Percentiles rank a stretch among this genome's conserved stretches.
Evolutionary conservation across 2,888 invertebrate genomes (phyloP).

Genomic region (Aphidius colemani): DNA sequence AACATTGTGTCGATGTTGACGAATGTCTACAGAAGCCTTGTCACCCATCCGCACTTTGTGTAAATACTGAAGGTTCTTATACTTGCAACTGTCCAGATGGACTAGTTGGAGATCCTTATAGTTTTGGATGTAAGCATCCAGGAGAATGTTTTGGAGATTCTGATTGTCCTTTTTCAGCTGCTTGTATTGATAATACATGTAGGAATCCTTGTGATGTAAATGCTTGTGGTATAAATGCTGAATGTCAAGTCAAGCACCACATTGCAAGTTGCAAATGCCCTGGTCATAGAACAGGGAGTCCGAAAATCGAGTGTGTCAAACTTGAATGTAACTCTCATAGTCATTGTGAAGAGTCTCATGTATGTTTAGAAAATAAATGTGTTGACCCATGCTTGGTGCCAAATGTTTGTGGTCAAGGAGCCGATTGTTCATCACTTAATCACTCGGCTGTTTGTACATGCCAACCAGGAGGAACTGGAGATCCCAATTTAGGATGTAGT

Average conservation of each 20-base stretch:
- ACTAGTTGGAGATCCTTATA: conserved; percentile 76
- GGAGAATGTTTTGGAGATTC: conserved; percentile 80
- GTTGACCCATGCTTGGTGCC: conserved; percentile 79
- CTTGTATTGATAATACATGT: conserved; percentile 76
- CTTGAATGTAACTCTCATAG: conserved; percentile 79
- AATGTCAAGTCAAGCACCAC: conserved; percentile 74
- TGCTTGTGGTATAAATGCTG: conserved; percentile 76
- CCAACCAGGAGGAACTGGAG: conserved; percentile 81
- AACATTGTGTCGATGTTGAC: conserved; percentile 77
- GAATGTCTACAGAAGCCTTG: conserved; percentile 82
- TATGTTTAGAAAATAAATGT: conserved; percentile 81
- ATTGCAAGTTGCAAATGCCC: conserved; percentile 77
- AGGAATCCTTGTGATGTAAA: conserved; percentile 75
- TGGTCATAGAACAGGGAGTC: conserved; percentile 75
- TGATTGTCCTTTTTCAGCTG: conserved; percentile 79
- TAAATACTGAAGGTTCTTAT: conserved; percentile 79
- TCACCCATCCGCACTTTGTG: conserved; percentile 76
- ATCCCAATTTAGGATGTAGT: conserved; percentile 84
- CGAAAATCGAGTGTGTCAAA: conserved; percentile 69
- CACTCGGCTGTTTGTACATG: conserved; percentile 86
- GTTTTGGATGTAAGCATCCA: conserved; percentile 77
- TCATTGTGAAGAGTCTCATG: conserved; percentile 73
- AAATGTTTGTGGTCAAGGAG: conserved; percentile 82
- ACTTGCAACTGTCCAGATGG: conserved; percentile 79
- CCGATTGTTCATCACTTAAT: conserved; percentile 75